phyloP scores from a whole-genome alignment of 1,140 invertebrate genomes.

The Drosophila baimaii region DNA sequence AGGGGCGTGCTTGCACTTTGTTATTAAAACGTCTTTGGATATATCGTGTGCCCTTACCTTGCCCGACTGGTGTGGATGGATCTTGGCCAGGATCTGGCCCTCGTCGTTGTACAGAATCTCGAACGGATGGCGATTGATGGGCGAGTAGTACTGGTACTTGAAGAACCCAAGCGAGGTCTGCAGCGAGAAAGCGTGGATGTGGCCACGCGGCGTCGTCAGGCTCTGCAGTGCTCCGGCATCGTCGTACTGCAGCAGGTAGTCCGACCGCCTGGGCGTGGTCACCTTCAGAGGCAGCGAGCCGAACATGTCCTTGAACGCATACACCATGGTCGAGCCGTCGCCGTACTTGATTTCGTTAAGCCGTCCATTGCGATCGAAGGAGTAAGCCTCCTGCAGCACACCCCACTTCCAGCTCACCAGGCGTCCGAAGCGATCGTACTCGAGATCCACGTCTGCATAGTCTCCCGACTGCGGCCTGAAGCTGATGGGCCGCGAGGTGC shows the following conservation, averaged over 20 bases:
- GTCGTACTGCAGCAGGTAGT: conserved; percentile 96
- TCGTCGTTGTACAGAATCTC: conserved; percentile 96
- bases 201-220: conserved; percentile 95
- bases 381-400: conserved; percentile 93
- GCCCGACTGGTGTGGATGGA: conserved; percentile 95
- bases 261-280: conserved; percentile 95
- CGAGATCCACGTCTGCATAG: conserved; percentile 94
- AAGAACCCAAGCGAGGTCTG: conserved; percentile 96
- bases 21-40: background rate
- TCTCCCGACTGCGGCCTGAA: conserved; percentile 94
- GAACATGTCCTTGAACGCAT: conserved; percentile 94
- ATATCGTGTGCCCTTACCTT: conserved; percentile 83
- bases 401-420: conserved; percentile 96
- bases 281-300: conserved; percentile 95
- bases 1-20: too few species aligned
- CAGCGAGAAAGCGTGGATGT: conserved; percentile 95
- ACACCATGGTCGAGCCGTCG: conserved; percentile 93
- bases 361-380: conserved; percentile 93
- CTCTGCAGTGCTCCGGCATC: conserved; percentile 95
- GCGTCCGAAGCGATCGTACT: conserved; percentile 96
- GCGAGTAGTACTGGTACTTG: conserved; percentile 95
- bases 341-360: conserved; percentile 94
- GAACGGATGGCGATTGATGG: conserved; percentile 94
- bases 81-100: conserved; percentile 93
- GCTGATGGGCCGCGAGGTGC: conserved; percentile 93